These are phyloP conservation scores for Enteromius viviparus DNA, from an alignment of 2,797 vertebrate genomes.

Conservation along the genomic window DNA sequence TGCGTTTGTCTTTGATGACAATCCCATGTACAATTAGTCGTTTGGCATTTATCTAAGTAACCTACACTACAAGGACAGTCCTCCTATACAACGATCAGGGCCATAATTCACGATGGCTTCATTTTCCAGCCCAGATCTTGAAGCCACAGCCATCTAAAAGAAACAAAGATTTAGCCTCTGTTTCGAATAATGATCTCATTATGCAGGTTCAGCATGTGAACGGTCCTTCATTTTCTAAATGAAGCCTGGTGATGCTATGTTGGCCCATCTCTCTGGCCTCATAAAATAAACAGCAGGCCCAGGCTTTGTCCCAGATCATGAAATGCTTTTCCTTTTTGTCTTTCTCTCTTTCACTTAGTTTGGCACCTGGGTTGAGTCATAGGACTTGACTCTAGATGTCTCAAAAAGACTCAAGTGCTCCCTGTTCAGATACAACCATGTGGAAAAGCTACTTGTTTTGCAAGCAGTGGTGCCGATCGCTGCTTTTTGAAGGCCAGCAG, in stretches of 20 bases:
- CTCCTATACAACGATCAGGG: neutral
- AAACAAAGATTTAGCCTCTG: neutral
- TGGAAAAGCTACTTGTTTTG: constrained; percentile 65
- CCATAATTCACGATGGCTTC: neutral
- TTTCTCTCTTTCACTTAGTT: constrained; percentile 18
- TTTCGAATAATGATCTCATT: neutral
- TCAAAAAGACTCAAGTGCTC: constrained; percentile 45
- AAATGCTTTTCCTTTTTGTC: constrained; percentile 30
- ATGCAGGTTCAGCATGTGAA: neutral
- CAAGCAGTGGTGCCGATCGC: constrained; percentile 50
- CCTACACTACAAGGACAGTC: neutral
- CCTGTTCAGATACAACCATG: constrained; percentile 60
- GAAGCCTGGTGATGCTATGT: constrained; percentile 27
- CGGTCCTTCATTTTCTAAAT: constrained; percentile 36
- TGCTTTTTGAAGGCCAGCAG: constrained; percentile 66
- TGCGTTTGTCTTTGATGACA: neutral
- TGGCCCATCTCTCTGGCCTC: constrained; percentile 24
- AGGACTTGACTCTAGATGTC: constrained; percentile 19
- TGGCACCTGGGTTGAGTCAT: constrained; percentile 31
- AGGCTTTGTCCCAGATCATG: constrained; percentile 55
- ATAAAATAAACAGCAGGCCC: constrained; percentile 62
- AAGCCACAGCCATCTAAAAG: neutral
- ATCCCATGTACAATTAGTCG: neutral
- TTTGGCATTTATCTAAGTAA: constrained; percentile 11
- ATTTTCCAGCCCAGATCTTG: neutral